Evolutionary conservation across 1,140 invertebrate species (phyloP).

Genomic region (Hylaeus volcanicus): DNA sequence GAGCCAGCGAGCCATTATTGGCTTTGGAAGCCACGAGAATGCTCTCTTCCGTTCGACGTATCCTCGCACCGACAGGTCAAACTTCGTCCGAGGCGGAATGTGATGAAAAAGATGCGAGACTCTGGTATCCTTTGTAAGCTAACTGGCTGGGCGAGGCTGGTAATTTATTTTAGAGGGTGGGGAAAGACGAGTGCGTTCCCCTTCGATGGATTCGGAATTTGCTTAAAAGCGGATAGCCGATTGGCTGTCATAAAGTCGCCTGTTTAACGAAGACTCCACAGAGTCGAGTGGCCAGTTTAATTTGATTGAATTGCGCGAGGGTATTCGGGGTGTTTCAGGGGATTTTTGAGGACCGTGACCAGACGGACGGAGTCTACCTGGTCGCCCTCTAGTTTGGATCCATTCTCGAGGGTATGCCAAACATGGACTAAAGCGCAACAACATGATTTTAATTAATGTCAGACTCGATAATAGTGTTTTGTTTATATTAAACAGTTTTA

Average conservation of each 20-base stretch:
- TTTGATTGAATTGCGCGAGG: background rate
- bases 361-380: too few species aligned
- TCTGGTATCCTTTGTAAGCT: background rate
- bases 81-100: constrained; percentile 32
- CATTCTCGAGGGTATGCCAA: too few species aligned
- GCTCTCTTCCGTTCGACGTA: constrained; percentile 22
- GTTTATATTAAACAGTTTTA: too few species aligned
- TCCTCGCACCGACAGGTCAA: constrained; percentile 38
- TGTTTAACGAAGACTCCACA: background rate
- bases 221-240: background rate
- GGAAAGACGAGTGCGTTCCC: background rate
- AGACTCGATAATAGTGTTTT: too few species aligned
- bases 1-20: constrained; percentile 74
- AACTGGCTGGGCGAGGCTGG: background rate
- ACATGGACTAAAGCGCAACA: too few species aligned
- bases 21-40: constrained; percentile 74
- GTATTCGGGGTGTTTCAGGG: background rate
- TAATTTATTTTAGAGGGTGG: background rate
- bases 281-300: background rate
- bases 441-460: too few species aligned
- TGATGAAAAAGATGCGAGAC: background rate
- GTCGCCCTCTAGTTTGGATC: too few species aligned
- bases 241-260: background rate
- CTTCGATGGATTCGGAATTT: background rate
- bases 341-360: background rate